A percentile compares a stretch with the other conserved stretches of the same genome.
These are phyloP conservation scores for Mormyrus hasselquistii DNA, from an alignment of 2,797 vertebrate species.

Conservation along the genomic window DNA sequence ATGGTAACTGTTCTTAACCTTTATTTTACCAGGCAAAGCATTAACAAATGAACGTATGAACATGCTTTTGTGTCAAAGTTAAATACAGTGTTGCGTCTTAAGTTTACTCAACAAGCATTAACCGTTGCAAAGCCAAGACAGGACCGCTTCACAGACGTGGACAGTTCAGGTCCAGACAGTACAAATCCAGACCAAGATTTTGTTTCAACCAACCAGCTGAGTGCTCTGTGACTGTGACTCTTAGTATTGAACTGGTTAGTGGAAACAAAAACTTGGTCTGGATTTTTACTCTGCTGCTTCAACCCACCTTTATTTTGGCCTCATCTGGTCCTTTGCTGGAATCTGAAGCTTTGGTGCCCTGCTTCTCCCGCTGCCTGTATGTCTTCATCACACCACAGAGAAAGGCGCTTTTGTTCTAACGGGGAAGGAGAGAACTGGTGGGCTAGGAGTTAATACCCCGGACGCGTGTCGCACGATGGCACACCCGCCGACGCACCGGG, in stretches of 20 bases:
- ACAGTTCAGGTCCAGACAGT: not conserved
- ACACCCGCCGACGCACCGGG: not conserved
- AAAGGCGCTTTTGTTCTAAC: slow-evolving; percentile 99
- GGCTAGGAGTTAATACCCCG: not conserved
- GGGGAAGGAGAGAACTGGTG: slow-evolving; percentile 31
- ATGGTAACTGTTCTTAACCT: not conserved
- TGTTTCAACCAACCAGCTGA: not conserved
- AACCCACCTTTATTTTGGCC: slow-evolving; percentile 81
- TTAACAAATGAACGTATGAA: not conserved
- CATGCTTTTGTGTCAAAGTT: not conserved
- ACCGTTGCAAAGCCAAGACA: not conserved
- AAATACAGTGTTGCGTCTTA: not conserved
- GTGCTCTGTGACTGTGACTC: not conserved
- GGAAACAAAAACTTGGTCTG: not conserved
- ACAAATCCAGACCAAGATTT: not conserved
- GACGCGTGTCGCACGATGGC: too few species aligned
- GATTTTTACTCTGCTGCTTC: not conserved
- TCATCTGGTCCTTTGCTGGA: slow-evolving; percentile 95
- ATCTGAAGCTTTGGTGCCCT: slow-evolving; percentile 90
- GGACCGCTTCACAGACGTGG: not conserved
- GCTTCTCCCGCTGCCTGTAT: slow-evolving; percentile 94
- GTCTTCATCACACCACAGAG: slow-evolving; percentile 99
- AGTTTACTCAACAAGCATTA: not conserved
- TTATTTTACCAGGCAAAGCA: too few species aligned
- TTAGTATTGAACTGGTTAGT: not conserved